Percentiles rank a stretch among this genome's conserved stretches.
These are phyloP conservation scores for Bolinopsis microptera DNA, from an alignment of 37 sponge, comb jelly and placozoan genomes.

Conservation along the genomic window DNA sequence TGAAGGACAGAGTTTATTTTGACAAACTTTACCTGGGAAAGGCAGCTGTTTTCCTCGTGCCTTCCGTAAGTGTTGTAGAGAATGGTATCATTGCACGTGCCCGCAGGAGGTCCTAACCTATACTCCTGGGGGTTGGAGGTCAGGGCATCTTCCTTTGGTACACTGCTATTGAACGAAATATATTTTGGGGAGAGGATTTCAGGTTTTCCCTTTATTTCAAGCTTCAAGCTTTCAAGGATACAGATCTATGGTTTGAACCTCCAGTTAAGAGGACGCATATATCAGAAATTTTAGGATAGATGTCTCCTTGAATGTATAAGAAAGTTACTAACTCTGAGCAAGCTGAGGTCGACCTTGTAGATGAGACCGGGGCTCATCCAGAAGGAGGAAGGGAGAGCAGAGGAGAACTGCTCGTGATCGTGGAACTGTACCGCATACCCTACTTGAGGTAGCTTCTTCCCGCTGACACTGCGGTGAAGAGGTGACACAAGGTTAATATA, in stretches of 20 bases:
- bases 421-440: constrained; percentile 17
- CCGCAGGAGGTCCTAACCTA: background rate
- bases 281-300: no score
- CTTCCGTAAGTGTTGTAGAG: constrained; percentile 18
- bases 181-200: no score
- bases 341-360: constrained; percentile 20
- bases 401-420: constrained; percentile 26
- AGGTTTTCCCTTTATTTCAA: no score
- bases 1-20: no score
- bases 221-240: no score
- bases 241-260: no score
- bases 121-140: background rate
- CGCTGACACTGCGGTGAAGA: background rate
- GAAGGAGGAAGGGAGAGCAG: background rate
- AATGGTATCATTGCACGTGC: background rate
- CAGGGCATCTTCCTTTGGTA: no score
- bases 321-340: background rate
- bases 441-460: background rate
- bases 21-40: constrained; percentile 4
- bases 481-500: background rate
- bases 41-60: constrained; percentile 16
- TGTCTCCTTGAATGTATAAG: background rate
- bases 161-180: no score
- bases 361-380: constrained; percentile 34
- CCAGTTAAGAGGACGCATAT: no score